Evolutionary conservation across 2,797 vertebrate genomes (phyloP).

Genomic region (Glyptemys insculpta): DNA sequence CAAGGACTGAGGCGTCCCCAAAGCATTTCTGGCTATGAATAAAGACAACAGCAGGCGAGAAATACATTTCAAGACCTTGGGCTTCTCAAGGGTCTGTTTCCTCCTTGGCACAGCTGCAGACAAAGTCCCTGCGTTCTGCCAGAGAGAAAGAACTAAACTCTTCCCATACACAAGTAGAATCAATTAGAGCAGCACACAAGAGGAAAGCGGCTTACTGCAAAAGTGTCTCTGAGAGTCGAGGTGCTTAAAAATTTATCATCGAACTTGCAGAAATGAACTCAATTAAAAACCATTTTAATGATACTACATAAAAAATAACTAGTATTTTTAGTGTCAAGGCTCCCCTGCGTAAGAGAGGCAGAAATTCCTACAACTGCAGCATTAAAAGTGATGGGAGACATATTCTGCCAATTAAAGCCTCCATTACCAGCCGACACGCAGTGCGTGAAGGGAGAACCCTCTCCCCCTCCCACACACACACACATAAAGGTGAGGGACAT

Average conservation of each 20-base stretch:
- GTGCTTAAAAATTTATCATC: slow-evolving; percentile 24
- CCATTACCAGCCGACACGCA: rapidly evolving
- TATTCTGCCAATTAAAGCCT: not conserved
- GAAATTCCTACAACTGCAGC: not conserved
- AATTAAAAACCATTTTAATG: slow-evolving; percentile 47
- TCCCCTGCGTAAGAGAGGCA: not conserved
- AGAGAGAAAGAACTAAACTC: not conserved
- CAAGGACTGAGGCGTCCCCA: not conserved
- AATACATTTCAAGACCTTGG: not conserved
- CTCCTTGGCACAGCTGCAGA: not conserved
- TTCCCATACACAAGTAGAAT: not conserved
- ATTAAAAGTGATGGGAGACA: rapidly evolving
- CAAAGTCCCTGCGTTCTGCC: rapidly evolving
- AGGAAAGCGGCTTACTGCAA: rapidly evolving
- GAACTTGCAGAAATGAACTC: slow-evolving; percentile 18
- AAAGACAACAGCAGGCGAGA: not conserved
- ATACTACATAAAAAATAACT: not conserved
- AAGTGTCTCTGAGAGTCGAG: not conserved
- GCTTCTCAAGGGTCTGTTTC: not conserved
- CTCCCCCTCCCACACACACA: not conserved
- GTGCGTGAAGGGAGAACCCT: not conserved
- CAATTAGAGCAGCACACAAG: rapidly evolving
- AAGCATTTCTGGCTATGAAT: not conserved
- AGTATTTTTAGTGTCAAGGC: not conserved
- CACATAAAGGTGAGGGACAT: not conserved